A percentile compares a stretch with the other conserved stretches of the same genome.
Evolutionary conservation across 2,113 vertebrate species (phyloP).

Genomic region (Gobius niger): DNA sequence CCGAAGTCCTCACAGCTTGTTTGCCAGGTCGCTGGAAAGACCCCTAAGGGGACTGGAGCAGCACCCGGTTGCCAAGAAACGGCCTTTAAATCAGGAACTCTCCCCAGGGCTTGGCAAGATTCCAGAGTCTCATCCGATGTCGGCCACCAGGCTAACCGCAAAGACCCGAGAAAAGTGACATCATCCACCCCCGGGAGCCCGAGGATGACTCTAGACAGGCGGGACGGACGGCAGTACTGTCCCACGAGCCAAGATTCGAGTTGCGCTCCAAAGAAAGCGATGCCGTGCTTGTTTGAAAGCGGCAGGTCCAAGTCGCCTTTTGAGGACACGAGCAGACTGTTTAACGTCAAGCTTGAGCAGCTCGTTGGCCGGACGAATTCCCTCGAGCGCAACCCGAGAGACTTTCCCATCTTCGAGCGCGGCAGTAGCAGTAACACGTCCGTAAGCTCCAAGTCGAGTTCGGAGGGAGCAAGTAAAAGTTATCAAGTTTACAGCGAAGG

Average conservation of each 20-base stretch:
- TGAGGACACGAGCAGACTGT: conserved; percentile 84
- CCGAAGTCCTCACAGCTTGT: conserved; percentile 37
- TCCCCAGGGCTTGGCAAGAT: conserved; percentile 76
- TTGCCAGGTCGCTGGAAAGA: conserved; percentile 67
- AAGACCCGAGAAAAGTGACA: conserved; percentile 42
- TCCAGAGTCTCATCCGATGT: conserved; percentile 59
- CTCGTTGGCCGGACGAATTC: conserved; percentile 85
- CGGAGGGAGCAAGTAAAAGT: conserved; percentile 34
- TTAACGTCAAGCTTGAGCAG: conserved; percentile 90
- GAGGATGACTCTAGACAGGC: conserved; percentile 80
- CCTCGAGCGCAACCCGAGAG: conserved; percentile 77
- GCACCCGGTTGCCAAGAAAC: conserved; percentile 71
- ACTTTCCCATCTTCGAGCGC: conserved; percentile 79
- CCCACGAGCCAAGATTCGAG: conserved; percentile 59
- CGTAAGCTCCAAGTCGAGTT: conserved; percentile 76
- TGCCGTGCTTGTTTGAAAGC: conserved; percentile 45
- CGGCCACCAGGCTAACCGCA: conserved; percentile 51
- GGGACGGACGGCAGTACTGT: conserved; percentile 78
- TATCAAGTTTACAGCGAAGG: conserved; percentile 72
- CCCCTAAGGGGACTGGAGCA: conserved; percentile 34
- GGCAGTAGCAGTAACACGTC: conserved; percentile 83
- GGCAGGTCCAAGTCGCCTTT: conserved; percentile 69
- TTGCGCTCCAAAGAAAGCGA: conserved; percentile 23
- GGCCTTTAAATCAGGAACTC: conserved; percentile 74
- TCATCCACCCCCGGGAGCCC: conserved; percentile 70